phyloP scores from a whole-genome alignment of 2,888 invertebrate species.

The Ariolimax columbianus region DNA sequence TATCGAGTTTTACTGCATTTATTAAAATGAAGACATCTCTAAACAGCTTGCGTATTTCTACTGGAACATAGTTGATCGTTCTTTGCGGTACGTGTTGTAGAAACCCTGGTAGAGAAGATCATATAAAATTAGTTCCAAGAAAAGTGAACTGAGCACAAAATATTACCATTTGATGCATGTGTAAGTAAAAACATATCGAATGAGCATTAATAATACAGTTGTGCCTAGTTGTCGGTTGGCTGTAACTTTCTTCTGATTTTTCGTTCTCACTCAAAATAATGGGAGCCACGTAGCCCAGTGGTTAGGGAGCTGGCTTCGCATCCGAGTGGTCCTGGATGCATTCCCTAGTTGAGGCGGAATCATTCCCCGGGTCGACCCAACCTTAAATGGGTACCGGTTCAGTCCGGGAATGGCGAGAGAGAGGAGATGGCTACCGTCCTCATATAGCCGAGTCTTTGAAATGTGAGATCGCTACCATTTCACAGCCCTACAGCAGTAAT shows the following conservation, averaged over 20 bases:
- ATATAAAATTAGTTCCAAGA: not conserved
- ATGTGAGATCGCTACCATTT: no score
- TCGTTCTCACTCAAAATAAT: not conserved
- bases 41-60: not conserved
- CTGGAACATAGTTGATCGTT: not conserved
- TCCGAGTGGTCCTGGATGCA: no score
- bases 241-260: not conserved
- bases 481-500: no score
- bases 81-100: not conserved
- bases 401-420: no score
- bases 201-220: not conserved
- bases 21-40: no score
- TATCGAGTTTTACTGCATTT: not conserved
- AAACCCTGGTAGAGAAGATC: conserved; percentile 22
- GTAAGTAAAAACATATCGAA: not conserved
- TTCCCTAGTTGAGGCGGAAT: no score
- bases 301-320: no score
- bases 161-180: not conserved
- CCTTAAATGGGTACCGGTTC: no score
- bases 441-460: no score
- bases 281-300: no score
- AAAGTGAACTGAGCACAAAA: not conserved
- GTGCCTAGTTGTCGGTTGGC: not conserved
- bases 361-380: no score
- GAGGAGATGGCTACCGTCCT: no score